Evolutionary conservation across 2,113 vertebrate species (phyloP).

Genomic region (Pachypanchax playfairii): DNA sequence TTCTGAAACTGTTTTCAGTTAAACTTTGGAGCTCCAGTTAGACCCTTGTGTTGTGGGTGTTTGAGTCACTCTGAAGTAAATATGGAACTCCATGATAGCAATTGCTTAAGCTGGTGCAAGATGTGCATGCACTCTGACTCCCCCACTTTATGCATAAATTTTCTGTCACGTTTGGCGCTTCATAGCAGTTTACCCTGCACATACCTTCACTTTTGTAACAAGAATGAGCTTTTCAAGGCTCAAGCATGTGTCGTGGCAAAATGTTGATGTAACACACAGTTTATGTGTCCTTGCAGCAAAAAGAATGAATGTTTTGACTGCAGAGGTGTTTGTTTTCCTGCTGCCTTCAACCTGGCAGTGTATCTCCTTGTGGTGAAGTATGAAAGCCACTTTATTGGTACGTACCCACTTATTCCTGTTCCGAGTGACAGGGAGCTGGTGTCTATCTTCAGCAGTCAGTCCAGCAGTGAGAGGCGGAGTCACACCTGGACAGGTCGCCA

Average conservation of each 20-base stretch:
- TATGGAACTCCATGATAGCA: no score
- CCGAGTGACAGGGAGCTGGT: no score
- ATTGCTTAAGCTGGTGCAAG: conserved; percentile 1
- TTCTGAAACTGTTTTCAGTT: background rate
- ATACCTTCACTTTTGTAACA: conserved; percentile 20
- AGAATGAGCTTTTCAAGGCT: conserved; percentile 14
- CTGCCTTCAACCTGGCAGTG: no score
- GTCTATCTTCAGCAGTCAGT: no score
- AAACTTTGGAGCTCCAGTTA: background rate
- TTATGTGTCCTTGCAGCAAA: conserved; percentile 25
- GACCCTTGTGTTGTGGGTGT: conserved; percentile 6
- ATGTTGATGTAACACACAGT: conserved; percentile 25
- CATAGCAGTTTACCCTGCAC: conserved; percentile 33
- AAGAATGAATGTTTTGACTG: conserved; percentile 22
- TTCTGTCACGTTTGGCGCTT: background rate
- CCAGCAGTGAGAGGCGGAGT: no score
- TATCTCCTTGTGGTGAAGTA: conserved; percentile 25
- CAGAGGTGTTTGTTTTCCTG: background rate
- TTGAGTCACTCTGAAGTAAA: conserved; percentile 19
- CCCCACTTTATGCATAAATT: conserved; percentile 4
- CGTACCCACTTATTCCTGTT: no score
- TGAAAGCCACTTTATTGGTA: conserved; percentile 16
- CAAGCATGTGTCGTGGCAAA: no score
- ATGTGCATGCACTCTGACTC: conserved; percentile 32
- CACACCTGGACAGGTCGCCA: no score